Evolutionary conservation across 2,888 invertebrate genomes (phyloP).

Genomic region (Heliconius charithonia): DNA sequence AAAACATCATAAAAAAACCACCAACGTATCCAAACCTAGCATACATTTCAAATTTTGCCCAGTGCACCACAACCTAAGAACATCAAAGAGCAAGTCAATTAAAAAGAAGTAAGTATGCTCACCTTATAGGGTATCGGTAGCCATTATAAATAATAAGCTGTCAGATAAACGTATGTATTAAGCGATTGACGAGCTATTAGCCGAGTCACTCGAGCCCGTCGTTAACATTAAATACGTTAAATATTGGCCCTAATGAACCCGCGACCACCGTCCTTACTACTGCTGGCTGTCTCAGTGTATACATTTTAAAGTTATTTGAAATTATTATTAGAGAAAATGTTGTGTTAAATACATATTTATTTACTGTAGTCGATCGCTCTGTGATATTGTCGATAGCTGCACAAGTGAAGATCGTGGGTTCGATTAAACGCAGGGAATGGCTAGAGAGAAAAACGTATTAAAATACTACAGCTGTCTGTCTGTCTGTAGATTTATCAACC

Average conservation of each 20-base stretch:
- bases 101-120: constrained; percentile 34
- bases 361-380: neutral
- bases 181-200: constrained; percentile 32
- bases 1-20: too few relatives aligned
- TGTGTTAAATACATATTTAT: neutral
- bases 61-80: constrained; percentile 3
- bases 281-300: neutral
- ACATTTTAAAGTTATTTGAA: too few relatives aligned
- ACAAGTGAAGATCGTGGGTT: neutral
- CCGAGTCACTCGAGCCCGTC: constrained; percentile 48
- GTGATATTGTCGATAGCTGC: neutral
- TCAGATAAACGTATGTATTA: constrained; percentile 32
- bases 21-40: too few relatives aligned
- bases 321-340: neutral
- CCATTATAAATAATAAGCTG: constrained; percentile 45
- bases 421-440: neutral
- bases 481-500: too few relatives aligned
- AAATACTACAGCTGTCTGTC: too few relatives aligned
- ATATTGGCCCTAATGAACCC: constrained; percentile 22
- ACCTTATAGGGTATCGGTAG: constrained; percentile 37
- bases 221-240: constrained; percentile 17
- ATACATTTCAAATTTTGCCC: neutral
- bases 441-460: neutral
- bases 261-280: neutral
- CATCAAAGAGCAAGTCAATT: constrained; percentile 37